Evolutionary conservation across 2,797 vertebrate genomes (phyloP), one percentile per base, ranked within the genome.

Genomic region (Gymnocypris eckloni): DNA sequence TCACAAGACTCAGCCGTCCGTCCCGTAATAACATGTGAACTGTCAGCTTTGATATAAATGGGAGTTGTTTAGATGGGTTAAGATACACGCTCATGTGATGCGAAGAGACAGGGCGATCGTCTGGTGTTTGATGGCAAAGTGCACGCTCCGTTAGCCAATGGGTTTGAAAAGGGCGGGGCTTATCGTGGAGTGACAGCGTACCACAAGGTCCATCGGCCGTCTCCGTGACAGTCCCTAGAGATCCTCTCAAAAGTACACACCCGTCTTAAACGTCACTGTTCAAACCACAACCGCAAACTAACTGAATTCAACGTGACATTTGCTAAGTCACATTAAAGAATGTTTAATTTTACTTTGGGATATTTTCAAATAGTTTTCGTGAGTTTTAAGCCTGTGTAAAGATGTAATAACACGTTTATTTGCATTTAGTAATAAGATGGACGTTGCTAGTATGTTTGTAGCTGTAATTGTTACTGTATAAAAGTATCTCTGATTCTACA

Each of bases 161-260:
- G 33, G 39, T 79, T 69, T 25, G 13, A 56, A 85, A 84, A 71
- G 54, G 69, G 89, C 85, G 90, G 86, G 70, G 33, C 61, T 45
- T 87, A 16, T 48, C 48, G 79, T 81, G 85, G 81, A 88, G 76
- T 86, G 81, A 88, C 87, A 86, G 85, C 80, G 84, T 76, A 71
- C 86, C 79, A 86, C 71, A 41, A 39, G 39, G 78, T 72, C 59
- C 77, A 80, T 52, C 64, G 54, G 39, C 70, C 69, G 66, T 85
- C 59, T 78, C 72, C 81, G 28, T 71, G 79, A 86, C 83, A 87
- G 66, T 64, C 77, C 56, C 79, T 50, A 89, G 90, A 79, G 87
- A 89, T 86, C 86, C 52, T 89, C 84, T 86, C 41, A 87, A 67
- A 91, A 91, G 75, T 87, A 33, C 79, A 11, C 15, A 16, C 18